Evolutionary conservation across 2,113 vertebrate species (phyloP), one percentile per base, ranked within the genome.

Genomic region (Sylvilagus bachmani): DNA sequence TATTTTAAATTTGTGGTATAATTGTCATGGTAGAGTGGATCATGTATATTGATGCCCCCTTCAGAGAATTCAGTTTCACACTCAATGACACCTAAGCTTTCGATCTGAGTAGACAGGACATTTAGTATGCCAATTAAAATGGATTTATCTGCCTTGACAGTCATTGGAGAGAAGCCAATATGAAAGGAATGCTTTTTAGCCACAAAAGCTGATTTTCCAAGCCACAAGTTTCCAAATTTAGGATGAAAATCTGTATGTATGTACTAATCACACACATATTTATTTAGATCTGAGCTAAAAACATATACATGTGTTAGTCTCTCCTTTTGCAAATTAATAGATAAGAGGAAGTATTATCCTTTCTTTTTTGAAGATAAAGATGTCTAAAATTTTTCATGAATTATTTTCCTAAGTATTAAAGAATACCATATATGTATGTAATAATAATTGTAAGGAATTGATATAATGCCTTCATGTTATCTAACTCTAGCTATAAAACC

Each of bases 121-220:
- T 90, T 93, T 89, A 58, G 79, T 58, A 53, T 93, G 51, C 58
- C 91, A 93, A 25, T 82, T 89, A 85, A 95, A 88, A 69, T 71
- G 31, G 29, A 90, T 62, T 62, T 66, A 81, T 88, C 67, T 81
- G 24, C n/a, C 87, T 81, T 92, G 81, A 79, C 79, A 58, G 55
- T 62, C 86, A 82, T 77, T 78, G 79, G 73, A 90, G 87, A 81
- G 94, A 93, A 88, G 14, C 62, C 19, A 71, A 36, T 91, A n/a
- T 25, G 62, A 74, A 88, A 94, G 64, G 21, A 82, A 66, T 82
- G 22, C 13, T 71, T 95, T 94, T 94, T 62, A 84, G 38, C 75
- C 24, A 25, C 49, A 58, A 64, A 44, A 61, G 14, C 67, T 62
- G 81, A 71, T 91, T 93, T 91, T 88, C 38, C 22, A 75, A 71